Evolutionary conservation across 2,888 invertebrate species (phyloP).

Genomic region (Prostheceraeus crozeri): DNA sequence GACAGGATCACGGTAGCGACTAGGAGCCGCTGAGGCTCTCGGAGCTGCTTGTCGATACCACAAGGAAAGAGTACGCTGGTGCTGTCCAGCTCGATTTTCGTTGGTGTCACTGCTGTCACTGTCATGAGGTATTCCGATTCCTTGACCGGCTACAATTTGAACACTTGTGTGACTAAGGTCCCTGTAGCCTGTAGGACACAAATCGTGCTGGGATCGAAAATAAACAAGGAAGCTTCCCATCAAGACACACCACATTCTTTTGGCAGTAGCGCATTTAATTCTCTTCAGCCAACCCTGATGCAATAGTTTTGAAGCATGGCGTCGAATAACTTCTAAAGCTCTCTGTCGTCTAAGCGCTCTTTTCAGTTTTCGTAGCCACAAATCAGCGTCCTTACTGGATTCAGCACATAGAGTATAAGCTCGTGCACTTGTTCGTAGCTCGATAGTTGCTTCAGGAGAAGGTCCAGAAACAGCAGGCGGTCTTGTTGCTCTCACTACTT

Average conservation of each 20-base stretch:
- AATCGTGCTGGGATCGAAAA: slow-evolving; percentile 29
- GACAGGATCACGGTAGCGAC: slow-evolving; percentile 31
- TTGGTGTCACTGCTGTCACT: background rate
- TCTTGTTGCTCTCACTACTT: background rate
- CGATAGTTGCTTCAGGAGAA: background rate
- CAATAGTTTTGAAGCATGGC: slow-evolving; percentile 26
- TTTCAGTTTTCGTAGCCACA: slow-evolving; percentile 31
- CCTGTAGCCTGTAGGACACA: slow-evolving; percentile 33
- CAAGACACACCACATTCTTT: slow-evolving; percentile 35
- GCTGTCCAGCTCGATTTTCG: background rate
- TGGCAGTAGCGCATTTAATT: slow-evolving; percentile 36
- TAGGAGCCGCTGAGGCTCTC: no score
- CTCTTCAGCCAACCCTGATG: slow-evolving; percentile 38
- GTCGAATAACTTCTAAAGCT: slow-evolving; percentile 30
- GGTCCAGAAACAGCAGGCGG: background rate
- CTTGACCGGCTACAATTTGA: background rate
- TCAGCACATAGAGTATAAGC: slow-evolving; percentile 20
- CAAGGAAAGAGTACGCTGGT: slow-evolving; percentile 26
- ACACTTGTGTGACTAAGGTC: background rate
- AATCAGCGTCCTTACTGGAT: slow-evolving; percentile 17
- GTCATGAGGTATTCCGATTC: no score
- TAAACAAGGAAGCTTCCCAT: slow-evolving; percentile 34
- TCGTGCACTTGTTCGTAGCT: background rate
- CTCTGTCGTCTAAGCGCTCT: slow-evolving; percentile 31
- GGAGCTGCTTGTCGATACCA: no score